Base-by-base conservation (phyloP, 2,797 vertebrate genomes). In the Muraenolepis orangiensis region DNA sequence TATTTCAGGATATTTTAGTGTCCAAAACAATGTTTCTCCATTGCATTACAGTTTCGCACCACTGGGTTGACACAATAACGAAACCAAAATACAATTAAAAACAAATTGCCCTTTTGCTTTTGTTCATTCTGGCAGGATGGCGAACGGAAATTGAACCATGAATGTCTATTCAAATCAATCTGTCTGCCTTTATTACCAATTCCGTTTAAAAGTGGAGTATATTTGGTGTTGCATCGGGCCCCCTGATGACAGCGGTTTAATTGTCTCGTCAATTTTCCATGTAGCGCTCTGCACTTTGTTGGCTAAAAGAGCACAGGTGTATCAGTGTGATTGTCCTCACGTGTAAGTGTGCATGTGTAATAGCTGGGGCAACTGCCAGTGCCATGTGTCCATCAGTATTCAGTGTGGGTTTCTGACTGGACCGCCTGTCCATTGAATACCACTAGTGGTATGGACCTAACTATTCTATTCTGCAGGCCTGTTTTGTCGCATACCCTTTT, bases 181-280 rank as follows among this genome's bases (percentile, higher is more conserved):
- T 5, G 64, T 16, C 23, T 4, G 28, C 6, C 12, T 10, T 28
- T 29, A 29, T 66, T 16, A 30, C n/a, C 23, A 66, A 66, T 51
- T 73, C 72, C 13, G 64, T 67, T 73, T 73, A 36, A 73, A 73
- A 28, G 16, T 30, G n/a, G 71, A 42, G 32, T 42, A 0, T 51
- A 51, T 51, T 61, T 66, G 72, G 18, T 18, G 23, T 23, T 6
- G 26, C 32, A 66, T 57, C 34, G 6, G 28, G 72, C 23, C 36
- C 70, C 8, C 40, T n/a, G 68, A 71, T 42, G 38, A 23, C 36
- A 11, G 61, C 28, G 14, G 40, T 42, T n/a, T 74, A 69, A 74
- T 74, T 34, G 20, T 26, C 40, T 69, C 66, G 69, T 69, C 29
- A 11, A 32, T 74, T 69, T 57, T 20, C 64, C 4, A 69, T 23